Evolutionary conservation across 2,888 invertebrate genomes (phyloP).

Genomic region (Andrena marginata): DNA sequence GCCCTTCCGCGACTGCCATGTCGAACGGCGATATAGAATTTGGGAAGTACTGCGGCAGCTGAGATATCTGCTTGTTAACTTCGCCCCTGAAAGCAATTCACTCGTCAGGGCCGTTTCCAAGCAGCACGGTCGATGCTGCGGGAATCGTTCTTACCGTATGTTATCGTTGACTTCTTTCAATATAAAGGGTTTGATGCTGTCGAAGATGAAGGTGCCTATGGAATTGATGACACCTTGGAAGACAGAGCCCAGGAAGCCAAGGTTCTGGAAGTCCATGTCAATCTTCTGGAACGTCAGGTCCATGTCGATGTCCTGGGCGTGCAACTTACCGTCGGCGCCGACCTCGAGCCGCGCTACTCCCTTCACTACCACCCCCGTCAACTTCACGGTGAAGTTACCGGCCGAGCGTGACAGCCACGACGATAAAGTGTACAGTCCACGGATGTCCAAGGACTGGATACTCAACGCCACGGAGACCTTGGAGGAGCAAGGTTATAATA

Average conservation of each 20-base stretch:
- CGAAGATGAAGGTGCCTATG: constrained; percentile 93
- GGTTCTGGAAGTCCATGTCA: constrained; percentile 92
- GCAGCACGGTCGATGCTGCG: not conserved
- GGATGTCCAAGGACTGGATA: constrained; percentile 90
- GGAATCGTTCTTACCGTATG: constrained; percentile 83
- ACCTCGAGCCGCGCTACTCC: constrained; percentile 90
- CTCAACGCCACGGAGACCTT: constrained; percentile 90
- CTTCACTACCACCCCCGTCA: constrained; percentile 90
- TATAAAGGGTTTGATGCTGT: constrained; percentile 94
- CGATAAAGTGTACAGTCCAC: constrained; percentile 91
- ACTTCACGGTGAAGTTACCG: constrained; percentile 92
- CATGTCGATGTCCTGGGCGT: constrained; percentile 92
- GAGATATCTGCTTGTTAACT: constrained; percentile 91
- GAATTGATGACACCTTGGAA: constrained; percentile 92
- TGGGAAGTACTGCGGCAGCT: constrained; percentile 91
- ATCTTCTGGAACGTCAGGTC: constrained; percentile 92
- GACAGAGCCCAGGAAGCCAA: constrained; percentile 91
- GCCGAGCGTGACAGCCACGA: constrained; percentile 89
- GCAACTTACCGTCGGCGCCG: constrained; percentile 90
- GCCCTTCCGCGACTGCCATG: constrained; percentile 91
- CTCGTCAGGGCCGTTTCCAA: not conserved
- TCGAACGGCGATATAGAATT: constrained; percentile 95
- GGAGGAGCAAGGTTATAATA: constrained; percentile 64
- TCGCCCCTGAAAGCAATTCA: constrained; percentile 86
- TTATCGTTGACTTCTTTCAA: constrained; percentile 92